phyloP scores from a whole-genome alignment of 2,888 invertebrate genomes.

The Synergus japonicus region DNA sequence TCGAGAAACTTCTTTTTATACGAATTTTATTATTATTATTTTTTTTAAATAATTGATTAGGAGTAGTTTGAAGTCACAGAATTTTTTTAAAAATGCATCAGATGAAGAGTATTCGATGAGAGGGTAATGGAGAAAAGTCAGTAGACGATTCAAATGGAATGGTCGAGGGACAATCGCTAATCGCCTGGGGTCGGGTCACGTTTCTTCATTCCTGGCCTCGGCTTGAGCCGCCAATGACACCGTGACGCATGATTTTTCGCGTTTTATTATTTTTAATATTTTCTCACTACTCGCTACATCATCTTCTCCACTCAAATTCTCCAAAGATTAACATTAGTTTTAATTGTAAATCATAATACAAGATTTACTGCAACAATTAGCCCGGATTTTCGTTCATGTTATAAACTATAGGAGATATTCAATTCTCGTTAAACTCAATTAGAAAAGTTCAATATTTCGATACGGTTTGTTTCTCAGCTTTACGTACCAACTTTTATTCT shows the following conservation, averaged over 20 bases:
- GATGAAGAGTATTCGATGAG: not conserved
- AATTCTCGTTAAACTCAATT: not conserved
- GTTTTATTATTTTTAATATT: slow-evolving; percentile 10
- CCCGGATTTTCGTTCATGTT: not conserved
- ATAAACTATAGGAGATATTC: not conserved
- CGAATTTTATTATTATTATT: not conserved
- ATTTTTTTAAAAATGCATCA: not conserved
- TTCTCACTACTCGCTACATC: not conserved
- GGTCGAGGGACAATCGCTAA: slow-evolving; percentile 54
- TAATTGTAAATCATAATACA: not conserved
- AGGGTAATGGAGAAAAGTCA: not conserved
- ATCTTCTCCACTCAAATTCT: not conserved
- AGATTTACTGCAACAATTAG: not conserved
- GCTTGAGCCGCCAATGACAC: slow-evolving; percentile 47
- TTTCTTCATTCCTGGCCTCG: slow-evolving; percentile 57
- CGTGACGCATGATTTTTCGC: slow-evolving; percentile 8
- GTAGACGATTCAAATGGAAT: slow-evolving; percentile 8
- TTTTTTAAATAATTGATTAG: not conserved
- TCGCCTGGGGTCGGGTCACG: slow-evolving; percentile 66
- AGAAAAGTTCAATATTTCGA: not conserved
- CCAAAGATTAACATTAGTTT: not conserved
- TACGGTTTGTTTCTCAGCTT: no score
- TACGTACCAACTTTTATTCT: no score
- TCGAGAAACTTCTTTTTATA: not conserved
- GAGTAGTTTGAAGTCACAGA: not conserved